Evolutionary conservation across 2,113 vertebrate species (phyloP), one percentile per base, ranked within the genome.

Genomic region (Eclectus roratus): DNA sequence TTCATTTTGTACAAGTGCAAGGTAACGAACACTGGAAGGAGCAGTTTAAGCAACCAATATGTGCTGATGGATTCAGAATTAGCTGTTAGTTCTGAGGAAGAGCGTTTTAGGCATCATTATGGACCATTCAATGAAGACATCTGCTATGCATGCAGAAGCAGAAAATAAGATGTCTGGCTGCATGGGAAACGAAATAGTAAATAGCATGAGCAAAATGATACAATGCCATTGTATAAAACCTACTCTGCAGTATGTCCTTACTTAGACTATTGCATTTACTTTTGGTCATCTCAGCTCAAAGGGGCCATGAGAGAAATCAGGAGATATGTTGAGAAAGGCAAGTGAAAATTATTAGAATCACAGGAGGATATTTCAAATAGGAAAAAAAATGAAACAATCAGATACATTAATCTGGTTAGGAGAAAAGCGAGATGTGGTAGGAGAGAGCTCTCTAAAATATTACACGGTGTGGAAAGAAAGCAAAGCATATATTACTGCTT

Each of bases 41-140:
- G 88, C n/a, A 64, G 65, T 91, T 92, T 91, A 95, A 93, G 69
- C 79, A 82, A 89, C 63, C 17, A 3, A 81, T 88, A 86, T 7
- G 43, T 88, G 61, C 33, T 86, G 76, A 69, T 77, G 47, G 53
- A 77, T 88, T 95, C 52, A 77, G 81, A 95, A 93, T 88, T 95
- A 95, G 65, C 71, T 88, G 28, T 73, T 94, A 90, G 86, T 95
- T 95, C 69, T 94, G 65, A 65, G 46, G 69, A 65, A 95, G 82
- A 80, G 65, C 44, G 17, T 53, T 84, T 63, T 60, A 80, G 90
- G 47, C 84, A 65, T 89, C 58, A 63, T 96, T 96, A 93, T 2
- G 9, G 85, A 92, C 68, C 49, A 81, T 87, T 94, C 85, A 95
- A 20, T 84, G 53, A 81, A 91, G 84, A 77, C 63, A 93, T 89